Percentiles rank a stretch among this genome's conserved stretches.
Evolutionary conservation across 2,797 vertebrate species (phyloP).

Genomic region (Hoplostethus mediterraneus): DNA sequence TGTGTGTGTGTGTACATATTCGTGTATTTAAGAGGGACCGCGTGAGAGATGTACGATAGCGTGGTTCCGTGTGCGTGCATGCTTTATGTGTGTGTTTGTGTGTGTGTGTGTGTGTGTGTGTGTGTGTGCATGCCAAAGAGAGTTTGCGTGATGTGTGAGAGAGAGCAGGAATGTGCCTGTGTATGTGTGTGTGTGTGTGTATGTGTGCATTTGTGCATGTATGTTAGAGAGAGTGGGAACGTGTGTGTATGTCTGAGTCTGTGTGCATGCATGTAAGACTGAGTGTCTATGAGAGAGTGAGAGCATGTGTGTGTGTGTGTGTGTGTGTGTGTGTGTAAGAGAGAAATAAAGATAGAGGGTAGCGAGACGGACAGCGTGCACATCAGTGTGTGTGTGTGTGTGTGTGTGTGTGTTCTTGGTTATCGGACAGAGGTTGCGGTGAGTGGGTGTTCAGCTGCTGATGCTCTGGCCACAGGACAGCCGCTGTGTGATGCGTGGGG

Average conservation of each 20-base stretch:
- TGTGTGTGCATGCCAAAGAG: too few species aligned
- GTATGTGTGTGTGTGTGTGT: too few species aligned
- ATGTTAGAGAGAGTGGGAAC: too few species aligned
- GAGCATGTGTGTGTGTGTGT: background rate
- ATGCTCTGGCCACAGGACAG: slow-evolving; percentile 52
- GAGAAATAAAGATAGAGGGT: background rate
- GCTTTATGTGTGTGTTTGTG: too few species aligned
- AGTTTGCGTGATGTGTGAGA: slow-evolving; percentile 4
- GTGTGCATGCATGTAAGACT: too few species aligned
- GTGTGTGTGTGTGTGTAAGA: slow-evolving; percentile 3
- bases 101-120: too few species aligned
- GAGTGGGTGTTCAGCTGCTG: slow-evolving; percentile 54
- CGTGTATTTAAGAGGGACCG: too few species aligned
- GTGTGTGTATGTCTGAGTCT: too few species aligned
- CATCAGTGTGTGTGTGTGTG: background rate
- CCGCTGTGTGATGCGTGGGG: slow-evolving; percentile 2
- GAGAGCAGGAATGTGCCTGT: slow-evolving; percentile 12
- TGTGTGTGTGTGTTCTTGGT: background rate
- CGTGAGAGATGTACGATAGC: background rate
- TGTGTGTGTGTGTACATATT: background rate
- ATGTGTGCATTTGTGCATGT: too few species aligned
- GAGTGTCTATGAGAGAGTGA: too few species aligned
- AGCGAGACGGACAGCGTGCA: too few species aligned
- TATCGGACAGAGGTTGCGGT: background rate
- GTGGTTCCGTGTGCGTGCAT: slow-evolving; percentile 21